These are phyloP conservation scores for Orchesella flavescens DNA, from an alignment of 2,888 invertebrate species.

Conservation along the genomic window DNA sequence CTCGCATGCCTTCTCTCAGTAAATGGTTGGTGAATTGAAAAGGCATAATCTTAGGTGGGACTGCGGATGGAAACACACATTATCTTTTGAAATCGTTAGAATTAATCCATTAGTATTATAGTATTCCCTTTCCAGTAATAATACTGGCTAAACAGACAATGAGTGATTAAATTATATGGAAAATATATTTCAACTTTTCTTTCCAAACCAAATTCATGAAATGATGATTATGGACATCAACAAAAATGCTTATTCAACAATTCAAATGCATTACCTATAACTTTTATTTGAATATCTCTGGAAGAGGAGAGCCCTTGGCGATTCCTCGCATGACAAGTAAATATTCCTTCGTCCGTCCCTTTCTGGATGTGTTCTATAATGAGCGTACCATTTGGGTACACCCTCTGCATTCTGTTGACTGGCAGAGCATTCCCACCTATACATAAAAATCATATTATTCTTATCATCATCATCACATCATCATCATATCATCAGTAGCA, in stretches of 20 bases:
- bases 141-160: neutral
- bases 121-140: neutral
- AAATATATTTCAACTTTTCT: neutral
- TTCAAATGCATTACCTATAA: constrained; percentile 74
- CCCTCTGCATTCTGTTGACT: constrained; percentile 88
- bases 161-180: neutral
- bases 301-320: constrained; percentile 86
- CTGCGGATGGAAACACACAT: constrained; percentile 75
- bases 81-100: neutral
- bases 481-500: neutral
- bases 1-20: constrained; percentile 81
- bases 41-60: constrained; percentile 88
- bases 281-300: constrained; percentile 76
- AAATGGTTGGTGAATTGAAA: constrained; percentile 88
- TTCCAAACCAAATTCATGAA: neutral
- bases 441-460: constrained; percentile 17
- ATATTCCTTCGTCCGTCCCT: constrained; percentile 89
- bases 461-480: neutral
- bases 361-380: constrained; percentile 90
- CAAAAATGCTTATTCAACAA: neutral
- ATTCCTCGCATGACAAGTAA: constrained; percentile 91
- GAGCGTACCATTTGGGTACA: constrained; percentile 89
- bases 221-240: neutral
- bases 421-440: constrained; percentile 89
- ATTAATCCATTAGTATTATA: constrained; percentile 22